Evolutionary conservation across 2,797 vertebrate genomes (phyloP).

Genomic region (Etheostoma nigrum): DNA sequence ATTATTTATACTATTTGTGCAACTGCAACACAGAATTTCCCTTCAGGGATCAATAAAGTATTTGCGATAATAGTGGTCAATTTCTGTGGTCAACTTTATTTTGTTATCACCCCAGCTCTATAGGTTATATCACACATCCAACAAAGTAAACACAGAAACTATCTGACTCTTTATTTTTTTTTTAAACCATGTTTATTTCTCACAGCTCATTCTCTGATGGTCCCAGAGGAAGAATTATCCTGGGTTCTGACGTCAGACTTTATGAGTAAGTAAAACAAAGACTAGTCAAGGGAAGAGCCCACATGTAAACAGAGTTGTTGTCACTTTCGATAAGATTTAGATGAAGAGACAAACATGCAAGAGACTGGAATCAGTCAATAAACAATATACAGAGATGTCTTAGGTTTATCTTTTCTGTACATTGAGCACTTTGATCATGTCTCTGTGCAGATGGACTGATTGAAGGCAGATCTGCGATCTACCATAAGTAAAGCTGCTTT

Average conservation of each 20-base stretch:
- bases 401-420: not conserved
- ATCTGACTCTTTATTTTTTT: conserved; percentile 12
- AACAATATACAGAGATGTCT: not conserved
- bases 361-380: no score
- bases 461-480: not conserved
- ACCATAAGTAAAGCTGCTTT: not conserved
- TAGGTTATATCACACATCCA: conserved; percentile 21
- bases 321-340: conserved; percentile 67
- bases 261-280: conserved; percentile 82
- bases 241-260: conserved; percentile 78
- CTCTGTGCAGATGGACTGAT: not conserved
- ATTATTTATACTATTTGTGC: no score
- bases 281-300: conserved; percentile 64
- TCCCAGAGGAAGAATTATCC: conserved; percentile 68
- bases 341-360: conserved; percentile 51
- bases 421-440: not conserved
- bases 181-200: conserved; percentile 45
- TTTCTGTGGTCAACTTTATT: conserved; percentile 4
- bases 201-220: conserved; percentile 47
- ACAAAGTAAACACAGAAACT: conserved; percentile 7
- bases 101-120: not conserved
- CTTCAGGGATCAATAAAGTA: no score
- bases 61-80: not conserved
- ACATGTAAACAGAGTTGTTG: conserved; percentile 80
- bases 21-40: no score